These are phyloP conservation scores for Marisa cornuarietis DNA, from an alignment of 1,140 invertebrate species.

Conservation along the genomic window DNA sequence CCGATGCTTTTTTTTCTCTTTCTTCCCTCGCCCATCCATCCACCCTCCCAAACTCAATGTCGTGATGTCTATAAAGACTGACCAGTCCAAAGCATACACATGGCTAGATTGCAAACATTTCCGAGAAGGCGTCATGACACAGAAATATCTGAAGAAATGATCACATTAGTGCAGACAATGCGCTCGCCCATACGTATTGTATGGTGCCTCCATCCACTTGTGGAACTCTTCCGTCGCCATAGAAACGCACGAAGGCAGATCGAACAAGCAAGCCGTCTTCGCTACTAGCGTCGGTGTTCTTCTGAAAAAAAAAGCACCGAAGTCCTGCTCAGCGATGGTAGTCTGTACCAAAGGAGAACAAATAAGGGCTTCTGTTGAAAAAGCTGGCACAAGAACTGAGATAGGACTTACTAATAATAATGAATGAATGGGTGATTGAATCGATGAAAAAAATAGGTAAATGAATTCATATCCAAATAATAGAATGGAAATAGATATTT, in stretches of 20 bases:
- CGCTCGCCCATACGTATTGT: not conserved
- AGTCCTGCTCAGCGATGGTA: too few species aligned
- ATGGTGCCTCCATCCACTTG: not conserved
- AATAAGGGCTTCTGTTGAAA: too few species aligned
- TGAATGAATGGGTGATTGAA: too few species aligned
- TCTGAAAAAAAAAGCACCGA: not conserved
- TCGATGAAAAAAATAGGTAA: too few species aligned
- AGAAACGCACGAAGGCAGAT: not conserved
- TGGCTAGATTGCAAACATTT: not conserved
- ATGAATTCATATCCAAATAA: too few species aligned
- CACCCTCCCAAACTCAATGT: not conserved
- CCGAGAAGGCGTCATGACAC: not conserved
- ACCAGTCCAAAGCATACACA: too few species aligned
- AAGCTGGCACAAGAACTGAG: too few species aligned
- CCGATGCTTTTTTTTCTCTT: not conserved
- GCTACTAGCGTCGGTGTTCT: slow-evolving; percentile 11
- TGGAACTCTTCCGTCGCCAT: slow-evolving; percentile 2
- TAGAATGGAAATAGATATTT: too few species aligned
- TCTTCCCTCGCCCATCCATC: not conserved
- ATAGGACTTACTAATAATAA: too few species aligned
- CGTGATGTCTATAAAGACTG: not conserved
- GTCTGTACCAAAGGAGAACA: too few species aligned
- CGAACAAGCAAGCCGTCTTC: slow-evolving; percentile 1
- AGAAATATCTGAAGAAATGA: not conserved
- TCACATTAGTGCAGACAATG: not conserved